Percentiles rank a stretch among this genome's conserved stretches.
Conservation (phyloP, 2,113 vertebrate species). For the Rhinoptilus africanus region DNA sequence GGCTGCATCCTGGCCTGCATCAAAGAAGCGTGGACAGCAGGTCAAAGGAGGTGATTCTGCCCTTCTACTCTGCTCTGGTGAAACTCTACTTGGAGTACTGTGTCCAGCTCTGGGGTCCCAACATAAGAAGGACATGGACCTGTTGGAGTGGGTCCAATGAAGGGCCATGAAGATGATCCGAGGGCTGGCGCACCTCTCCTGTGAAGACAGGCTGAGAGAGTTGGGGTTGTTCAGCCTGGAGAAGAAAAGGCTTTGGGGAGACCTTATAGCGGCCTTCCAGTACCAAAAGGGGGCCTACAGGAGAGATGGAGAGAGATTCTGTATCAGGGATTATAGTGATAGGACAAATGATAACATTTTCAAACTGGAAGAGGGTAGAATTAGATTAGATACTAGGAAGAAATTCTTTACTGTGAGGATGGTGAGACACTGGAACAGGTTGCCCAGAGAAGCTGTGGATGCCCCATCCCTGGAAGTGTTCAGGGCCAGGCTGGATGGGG, state of each 20-base stretch:
- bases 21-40: neutral
- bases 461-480: neutral
- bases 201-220: neutral
- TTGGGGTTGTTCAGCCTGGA: neutral
- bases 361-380: neutral
- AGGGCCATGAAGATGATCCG: neutral
- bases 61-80: neutral
- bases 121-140: neutral
- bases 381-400: neutral
- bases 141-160: neutral
- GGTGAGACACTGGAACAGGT: neutral
- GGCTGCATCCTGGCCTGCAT: neutral
- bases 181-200: neutral
- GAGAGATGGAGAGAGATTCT: neutral
- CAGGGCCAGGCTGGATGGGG: neutral
- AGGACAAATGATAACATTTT: neutral
- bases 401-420: neutral
- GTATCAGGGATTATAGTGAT: neutral
- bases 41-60: neutral
- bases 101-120: neutral
- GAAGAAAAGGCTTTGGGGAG: neutral
- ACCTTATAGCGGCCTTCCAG: neutral
- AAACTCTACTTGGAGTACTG: neutral
- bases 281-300: neutral
- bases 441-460: neutral